A percentile compares a stretch with the other conserved stretches of the same genome.
Evolutionary conservation across 2,113 vertebrate genomes (phyloP).

Genomic region (Nyctereutes procyonoides): DNA sequence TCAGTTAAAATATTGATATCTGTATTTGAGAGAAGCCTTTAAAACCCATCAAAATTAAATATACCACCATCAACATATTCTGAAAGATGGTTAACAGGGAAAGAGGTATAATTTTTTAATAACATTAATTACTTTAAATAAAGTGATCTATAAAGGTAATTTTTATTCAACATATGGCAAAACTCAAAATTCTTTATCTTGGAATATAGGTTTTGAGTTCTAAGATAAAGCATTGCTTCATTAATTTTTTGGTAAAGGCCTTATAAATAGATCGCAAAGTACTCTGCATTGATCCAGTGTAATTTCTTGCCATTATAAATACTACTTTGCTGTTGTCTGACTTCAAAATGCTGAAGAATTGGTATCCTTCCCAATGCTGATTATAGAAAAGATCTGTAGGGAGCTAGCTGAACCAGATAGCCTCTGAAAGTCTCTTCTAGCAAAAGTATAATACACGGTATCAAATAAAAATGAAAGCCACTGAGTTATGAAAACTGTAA

Average conservation of each 20-base stretch:
- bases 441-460: not conserved
- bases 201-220: not conserved
- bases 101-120: not conserved
- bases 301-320: not conserved
- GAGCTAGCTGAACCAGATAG: not conserved
- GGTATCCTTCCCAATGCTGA: not conserved
- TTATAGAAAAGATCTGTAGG: not conserved
- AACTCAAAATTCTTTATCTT: not conserved
- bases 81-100: not conserved
- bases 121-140: not conserved
- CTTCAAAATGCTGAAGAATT: not conserved
- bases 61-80: not conserved
- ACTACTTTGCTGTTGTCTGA: not conserved
- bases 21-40: not conserved
- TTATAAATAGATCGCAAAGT: not conserved
- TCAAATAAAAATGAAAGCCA: not conserved
- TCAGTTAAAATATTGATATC: not conserved
- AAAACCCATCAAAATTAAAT: not conserved
- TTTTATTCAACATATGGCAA: not conserved
- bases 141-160: not conserved
- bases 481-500: not conserved
- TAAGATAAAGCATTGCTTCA: not conserved
- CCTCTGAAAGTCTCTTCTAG: not conserved
- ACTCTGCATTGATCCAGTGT: not conserved
- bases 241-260: not conserved